Base-by-base conservation (phyloP, 1,140 invertebrate species). In the Cephus cinctus region DNA sequence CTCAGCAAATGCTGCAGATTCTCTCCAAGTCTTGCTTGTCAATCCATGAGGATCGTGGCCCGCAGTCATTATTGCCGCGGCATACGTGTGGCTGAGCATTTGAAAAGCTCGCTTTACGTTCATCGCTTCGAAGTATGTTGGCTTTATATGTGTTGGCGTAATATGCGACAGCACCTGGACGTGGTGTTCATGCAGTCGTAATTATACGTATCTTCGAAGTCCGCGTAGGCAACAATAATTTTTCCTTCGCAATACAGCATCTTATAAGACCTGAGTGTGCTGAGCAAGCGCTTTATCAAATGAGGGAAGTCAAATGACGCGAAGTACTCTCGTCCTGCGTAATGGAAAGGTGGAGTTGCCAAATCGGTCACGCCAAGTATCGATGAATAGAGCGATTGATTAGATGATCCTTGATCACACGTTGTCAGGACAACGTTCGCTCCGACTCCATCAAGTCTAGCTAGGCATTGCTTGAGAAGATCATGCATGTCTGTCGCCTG, bases 61-160 rank as follows among this genome's bases (percentile, higher is more conserved):
- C 16, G 57, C 48, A 16, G 43, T 48, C 38, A 12, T 25, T 5
- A 57, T 55, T 1, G 53, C 54, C 1, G 23, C 14, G 0, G 55
- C 40, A 41, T 30, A 50, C 15, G 40, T 15, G 19, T 30, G 20
- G 20, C 58, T 49, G 3, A 57, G 35, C 4, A 57, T 11, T 39
- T 60, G 54, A 34, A 60, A 55, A 1, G 50, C 43, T 27, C 42
- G 25, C 31, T 51, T 42, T 8, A 61, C 54, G 16, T 59, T 61
- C 57, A 59, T 63, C 0, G 40, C 32, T 34, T 61, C 45, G 19
- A 58, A 14, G 14, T 9, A 38, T 58, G n/a, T 54, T 22, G 54
- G 56, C 12, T 27, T 2, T 3, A 62, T 31, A 45, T 62, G 54
- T 15, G 35, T 27, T 42, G 52, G 38, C 1, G 53, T 52, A 21